Evolutionary conservation across 2,888 invertebrate species (phyloP), one percentile per base, ranked within the genome.

Genomic region (Andrena bicolor): DNA sequence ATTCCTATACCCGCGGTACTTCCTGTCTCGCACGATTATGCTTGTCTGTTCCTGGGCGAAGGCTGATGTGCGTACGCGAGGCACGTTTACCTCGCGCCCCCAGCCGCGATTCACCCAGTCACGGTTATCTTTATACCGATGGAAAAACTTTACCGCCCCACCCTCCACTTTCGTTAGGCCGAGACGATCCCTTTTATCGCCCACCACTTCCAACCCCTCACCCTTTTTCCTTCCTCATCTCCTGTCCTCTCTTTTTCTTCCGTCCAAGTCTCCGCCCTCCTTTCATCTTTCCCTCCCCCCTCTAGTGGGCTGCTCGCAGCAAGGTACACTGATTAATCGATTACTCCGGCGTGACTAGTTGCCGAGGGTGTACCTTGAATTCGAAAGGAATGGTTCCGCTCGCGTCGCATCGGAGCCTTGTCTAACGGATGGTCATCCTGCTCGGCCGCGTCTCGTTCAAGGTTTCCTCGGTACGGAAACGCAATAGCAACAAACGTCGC

Each of bases 111-210:
- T 72, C 60, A 51, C n/a, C 65, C 49, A 68, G 56, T 16, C 48
- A 5, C 16, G 75, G 56, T 80, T 75, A 80, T 82, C 75, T 71
- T 82, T 70, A 20, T 35, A 65, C 63, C 75, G 72, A 65, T 58
- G 71, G 65, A 76, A 81, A 73, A 72, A 53, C 61, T 61, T 49
- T 35, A 10, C 4, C 48, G 2, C 16, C n/a, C 20, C 30, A 51
- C 26, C 6, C 26, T 41, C 10, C 48, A 48, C 66, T 71, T 81
- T 66, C 61, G 63, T 58, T 49, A 53, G 30, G 20, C 10, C 23
- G 28, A 58, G 23, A n/a, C 60, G 78, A 65, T 41, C 41, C 65
- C 78, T 51, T 78, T 72, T 72, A 79, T 79, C 80, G 79, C 23
- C 32, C 32, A 16, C 23, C 32, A 30, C 35, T 41, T 41, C 16